Base-by-base conservation (phyloP, 2,113 vertebrate genomes). In the Xiphias gladius region DNA sequence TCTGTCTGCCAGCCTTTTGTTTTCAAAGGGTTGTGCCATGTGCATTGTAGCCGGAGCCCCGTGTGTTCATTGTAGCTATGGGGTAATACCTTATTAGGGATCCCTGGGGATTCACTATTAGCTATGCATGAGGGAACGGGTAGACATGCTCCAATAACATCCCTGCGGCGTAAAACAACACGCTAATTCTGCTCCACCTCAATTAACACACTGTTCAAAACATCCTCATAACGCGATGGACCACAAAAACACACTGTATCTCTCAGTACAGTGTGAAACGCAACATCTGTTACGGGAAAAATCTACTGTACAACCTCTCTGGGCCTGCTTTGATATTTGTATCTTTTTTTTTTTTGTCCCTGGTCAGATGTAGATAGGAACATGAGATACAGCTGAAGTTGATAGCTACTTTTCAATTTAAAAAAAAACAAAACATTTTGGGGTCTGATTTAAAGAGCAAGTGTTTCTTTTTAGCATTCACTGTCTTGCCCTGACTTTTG, bases 101-200 rank as follows among this genome's bases (percentile, higher is more conserved):
- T 84, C 89, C 68, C 54, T 32, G 62, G 87, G 82, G 87, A 73
- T 86, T 88, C 64, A 50, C 41, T 17, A 76, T 93, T 90, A 91
- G 88, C 78, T 48, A 77, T 73, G 91, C 93, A 82, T 90, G 93
- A 78, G 37, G 17, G 73, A 81, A 79, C 90, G 82, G 88, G 76
- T 68, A 84, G 83, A 78, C 86, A 83, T 81, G 88, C 89, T 92
- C 79, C 86, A 88, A 20, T 89, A 86, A 90, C 62, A 52, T 86
- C 78, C 73, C 85, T 73, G 76, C 35, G 80, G 80, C 78, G 52
- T 59, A 69, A 73, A 83, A 76, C 83, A 67, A 61, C 86, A 87
- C 12, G 46, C 83, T 59, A 58, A 90, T 78, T 90, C 86, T 81
- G 89, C 69, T 67, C 48, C 74, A 83, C 65, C 74, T 80, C 73